Evolutionary conservation across 2,888 invertebrate species (phyloP).

Genomic region (Limnephilus marmoratus): DNA sequence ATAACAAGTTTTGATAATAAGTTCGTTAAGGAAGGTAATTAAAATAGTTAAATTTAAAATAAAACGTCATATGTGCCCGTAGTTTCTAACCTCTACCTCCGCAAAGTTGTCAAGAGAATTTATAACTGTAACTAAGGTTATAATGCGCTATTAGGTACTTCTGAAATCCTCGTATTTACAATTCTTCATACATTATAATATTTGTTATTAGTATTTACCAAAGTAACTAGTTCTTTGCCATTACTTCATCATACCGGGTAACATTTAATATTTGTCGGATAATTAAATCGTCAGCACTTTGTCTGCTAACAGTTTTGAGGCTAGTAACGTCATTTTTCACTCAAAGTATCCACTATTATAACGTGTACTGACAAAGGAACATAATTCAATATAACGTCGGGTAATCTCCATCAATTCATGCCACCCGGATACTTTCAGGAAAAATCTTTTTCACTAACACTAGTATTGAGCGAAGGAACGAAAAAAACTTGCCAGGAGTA

Average conservation of each 20-base stretch:
- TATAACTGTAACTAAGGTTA: no score
- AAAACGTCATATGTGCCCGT: no score
- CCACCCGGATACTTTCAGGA: neutral
- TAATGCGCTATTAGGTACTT: no score
- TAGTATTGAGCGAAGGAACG: neutral
- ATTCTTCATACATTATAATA: no score
- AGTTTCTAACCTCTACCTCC: no score
- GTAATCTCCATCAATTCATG: neutral
- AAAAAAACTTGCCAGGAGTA: no score
- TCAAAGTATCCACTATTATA: neutral
- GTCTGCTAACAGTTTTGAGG: conserved; percentile 51
- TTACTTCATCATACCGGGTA: conserved; percentile 3
- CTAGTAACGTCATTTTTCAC: conserved; percentile 43
- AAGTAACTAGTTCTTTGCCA: neutral
- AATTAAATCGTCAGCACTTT: conserved; percentile 56
- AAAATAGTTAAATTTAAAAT: no score
- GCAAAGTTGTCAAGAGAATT: no score
- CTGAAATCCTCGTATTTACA: no score
- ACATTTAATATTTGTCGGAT: conserved; percentile 56
- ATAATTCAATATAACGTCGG: neutral
- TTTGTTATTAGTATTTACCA: neutral
- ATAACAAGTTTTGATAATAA: no score
- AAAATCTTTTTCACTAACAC: neutral
- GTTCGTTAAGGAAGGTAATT: no score
- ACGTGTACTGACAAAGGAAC: neutral